These are phyloP conservation scores for Helicoverpa armigera DNA, from an alignment of 1,140 invertebrate species.

Conservation along the genomic window DNA sequence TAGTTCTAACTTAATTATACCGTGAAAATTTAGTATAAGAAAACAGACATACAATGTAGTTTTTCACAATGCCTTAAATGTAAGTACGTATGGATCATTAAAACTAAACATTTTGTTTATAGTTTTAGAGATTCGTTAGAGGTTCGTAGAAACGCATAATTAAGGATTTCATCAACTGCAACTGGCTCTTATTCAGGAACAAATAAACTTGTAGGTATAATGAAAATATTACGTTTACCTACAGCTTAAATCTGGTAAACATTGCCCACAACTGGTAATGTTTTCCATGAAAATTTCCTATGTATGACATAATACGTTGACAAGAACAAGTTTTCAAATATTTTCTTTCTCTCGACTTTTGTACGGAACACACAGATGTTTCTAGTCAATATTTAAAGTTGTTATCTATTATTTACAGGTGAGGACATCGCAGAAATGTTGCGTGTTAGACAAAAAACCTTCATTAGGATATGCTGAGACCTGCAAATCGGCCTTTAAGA, in stretches of 20 bases:
- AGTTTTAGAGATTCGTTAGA: no score
- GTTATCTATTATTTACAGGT: constrained; percentile 83
- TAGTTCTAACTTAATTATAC: not conserved
- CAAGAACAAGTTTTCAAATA: constrained; percentile 14
- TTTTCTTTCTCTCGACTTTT: constrained; percentile 25
- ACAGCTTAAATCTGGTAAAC: not conserved
- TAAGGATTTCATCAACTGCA: no score
- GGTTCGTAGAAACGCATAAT: no score
- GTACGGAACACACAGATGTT: not conserved
- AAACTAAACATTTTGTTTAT: no score
- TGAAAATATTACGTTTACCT: not conserved
- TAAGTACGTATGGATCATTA: no score
- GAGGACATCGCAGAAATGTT: constrained; percentile 90
- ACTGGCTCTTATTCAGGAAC: no score
- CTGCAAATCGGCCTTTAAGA: constrained; percentile 90
- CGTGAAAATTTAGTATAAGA: not conserved
- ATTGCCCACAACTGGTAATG: not conserved
- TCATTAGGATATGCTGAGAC: constrained; percentile 92
- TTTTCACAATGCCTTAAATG: no score
- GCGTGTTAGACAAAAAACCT: constrained; percentile 89
- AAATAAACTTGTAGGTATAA: no score
- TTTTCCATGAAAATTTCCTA: not conserved
- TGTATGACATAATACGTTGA: not conserved
- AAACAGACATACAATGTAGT: no score
- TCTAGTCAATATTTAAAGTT: constrained; percentile 13